Conservation (phyloP, 2,797 vertebrate species). For the Malurus splendens region DNA sequence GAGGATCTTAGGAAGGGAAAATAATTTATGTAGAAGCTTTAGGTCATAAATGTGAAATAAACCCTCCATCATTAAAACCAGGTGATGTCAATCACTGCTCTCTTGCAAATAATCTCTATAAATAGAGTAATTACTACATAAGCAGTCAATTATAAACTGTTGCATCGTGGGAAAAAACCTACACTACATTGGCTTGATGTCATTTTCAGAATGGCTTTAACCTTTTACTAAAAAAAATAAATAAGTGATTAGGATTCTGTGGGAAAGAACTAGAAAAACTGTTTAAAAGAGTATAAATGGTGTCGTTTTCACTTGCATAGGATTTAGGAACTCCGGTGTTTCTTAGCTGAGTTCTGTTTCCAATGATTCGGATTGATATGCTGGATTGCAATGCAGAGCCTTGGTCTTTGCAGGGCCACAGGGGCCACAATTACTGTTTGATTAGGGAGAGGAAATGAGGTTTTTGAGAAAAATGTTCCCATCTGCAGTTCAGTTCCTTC, state of each 20-base stretch:
- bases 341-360: not conserved
- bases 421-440: not conserved
- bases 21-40: not conserved
- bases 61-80: not conserved
- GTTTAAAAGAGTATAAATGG: not conserved
- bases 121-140: slow-evolving; percentile 50
- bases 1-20: not conserved
- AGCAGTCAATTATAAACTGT: slow-evolving; percentile 33
- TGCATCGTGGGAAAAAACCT: not conserved
- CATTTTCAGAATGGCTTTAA: slow-evolving; percentile 11
- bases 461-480: not conserved
- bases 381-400: not conserved
- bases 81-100: slow-evolving; percentile 42
- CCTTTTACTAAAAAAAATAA: not conserved
- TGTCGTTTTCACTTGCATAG: not conserved
- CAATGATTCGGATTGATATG: not conserved
- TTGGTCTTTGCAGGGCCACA: not conserved
- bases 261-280: not conserved
- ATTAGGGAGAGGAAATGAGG: not conserved
- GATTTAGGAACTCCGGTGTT: not conserved
- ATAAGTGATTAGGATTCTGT: not conserved
- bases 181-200: not conserved
- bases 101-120: slow-evolving; percentile 33
- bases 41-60: slow-evolving; percentile 26
- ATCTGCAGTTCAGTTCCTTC: not conserved